Percentiles rank a stretch among this genome's conserved stretches.
Evolutionary conservation across 2,113 vertebrate genomes (phyloP).

Genomic region (Chloebia gouldiae): DNA sequence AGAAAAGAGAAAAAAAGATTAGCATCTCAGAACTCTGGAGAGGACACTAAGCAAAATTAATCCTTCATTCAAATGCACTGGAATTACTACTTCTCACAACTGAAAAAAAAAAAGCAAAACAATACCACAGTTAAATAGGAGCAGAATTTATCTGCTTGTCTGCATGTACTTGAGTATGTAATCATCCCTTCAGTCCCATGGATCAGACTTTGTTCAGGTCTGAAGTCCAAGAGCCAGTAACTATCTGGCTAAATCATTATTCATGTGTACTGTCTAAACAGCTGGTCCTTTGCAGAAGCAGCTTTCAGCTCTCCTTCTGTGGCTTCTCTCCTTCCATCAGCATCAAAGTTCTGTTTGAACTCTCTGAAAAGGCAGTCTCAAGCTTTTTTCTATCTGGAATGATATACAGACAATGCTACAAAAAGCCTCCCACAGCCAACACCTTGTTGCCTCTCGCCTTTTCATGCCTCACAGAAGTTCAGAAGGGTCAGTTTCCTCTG

Average conservation of each 20-base stretch:
- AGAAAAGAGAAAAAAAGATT: fast-evolving
- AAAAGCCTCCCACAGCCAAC: background rate
- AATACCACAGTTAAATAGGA: background rate
- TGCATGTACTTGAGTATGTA: background rate
- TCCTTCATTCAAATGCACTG: background rate
- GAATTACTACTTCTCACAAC: background rate
- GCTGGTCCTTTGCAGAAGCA: background rate
- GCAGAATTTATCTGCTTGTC: background rate
- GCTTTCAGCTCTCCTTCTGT: background rate
- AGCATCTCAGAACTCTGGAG: background rate
- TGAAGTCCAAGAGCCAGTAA: background rate
- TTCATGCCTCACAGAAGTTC: background rate
- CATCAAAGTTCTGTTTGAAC: background rate
- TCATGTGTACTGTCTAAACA: background rate
- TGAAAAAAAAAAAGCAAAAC: background rate
- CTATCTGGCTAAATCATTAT: background rate
- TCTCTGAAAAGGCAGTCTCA: background rate
- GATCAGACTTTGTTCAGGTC: background rate
- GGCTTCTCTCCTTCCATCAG: background rate
- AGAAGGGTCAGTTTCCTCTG: background rate
- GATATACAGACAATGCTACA: background rate
- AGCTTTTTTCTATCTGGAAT: background rate
- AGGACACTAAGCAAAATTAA: background rate
- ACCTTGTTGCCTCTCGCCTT: background rate
- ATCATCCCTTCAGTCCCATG: background rate